Base-by-base conservation (phyloP, 2,797 vertebrate species). In the Spondyliosoma cantharus region DNA sequence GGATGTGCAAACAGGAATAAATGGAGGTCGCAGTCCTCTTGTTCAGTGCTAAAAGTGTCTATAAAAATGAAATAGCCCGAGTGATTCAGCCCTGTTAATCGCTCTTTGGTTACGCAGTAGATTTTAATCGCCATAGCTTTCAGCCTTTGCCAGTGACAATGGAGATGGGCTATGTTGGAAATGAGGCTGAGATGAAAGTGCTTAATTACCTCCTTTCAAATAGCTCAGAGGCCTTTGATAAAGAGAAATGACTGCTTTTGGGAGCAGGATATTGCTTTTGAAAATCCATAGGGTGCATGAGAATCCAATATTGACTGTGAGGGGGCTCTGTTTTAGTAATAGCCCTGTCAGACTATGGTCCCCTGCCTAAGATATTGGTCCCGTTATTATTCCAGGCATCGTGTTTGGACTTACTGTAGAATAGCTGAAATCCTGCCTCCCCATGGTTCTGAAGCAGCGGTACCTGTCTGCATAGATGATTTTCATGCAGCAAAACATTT, bases 201-300 rank as follows among this genome's bases (percentile, higher is more conserved):
- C 74, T 91, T 93, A 92, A 94, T 93, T 93, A 93, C 85, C 86
- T 83, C 88, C 73, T 87, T 92, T 92, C 78, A 89, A 92, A 90
- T 84, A 81, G 85, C 91, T 92, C 79, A 45, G 60, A 86, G 88
- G 86, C 81, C 71, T 92, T 88, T 90, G 89, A 91, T 91, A 82
- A 80, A 91, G 84, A 91, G 82, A 89, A 87, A 93, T 89, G 66
- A 68, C 83, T 89, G 74, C 76, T 86, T 93, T 92, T 88, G 83
- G 85, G 63, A 85, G 84, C 76, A 87, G 88, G 87, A 89, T 91
- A 92, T 94, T 94, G 90, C 92, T 91, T 91, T 89, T 93, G 79
- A 91, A 90, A 91, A 89, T 91, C 92, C 87, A 92, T 90, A 86
- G 83, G 85, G 83, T 79, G 86, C 54, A 68, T 43, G 48, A 86